phyloP scores from a whole-genome alignment of 2,888 invertebrate species.

The Chamaedrilus cognettii region DNA sequence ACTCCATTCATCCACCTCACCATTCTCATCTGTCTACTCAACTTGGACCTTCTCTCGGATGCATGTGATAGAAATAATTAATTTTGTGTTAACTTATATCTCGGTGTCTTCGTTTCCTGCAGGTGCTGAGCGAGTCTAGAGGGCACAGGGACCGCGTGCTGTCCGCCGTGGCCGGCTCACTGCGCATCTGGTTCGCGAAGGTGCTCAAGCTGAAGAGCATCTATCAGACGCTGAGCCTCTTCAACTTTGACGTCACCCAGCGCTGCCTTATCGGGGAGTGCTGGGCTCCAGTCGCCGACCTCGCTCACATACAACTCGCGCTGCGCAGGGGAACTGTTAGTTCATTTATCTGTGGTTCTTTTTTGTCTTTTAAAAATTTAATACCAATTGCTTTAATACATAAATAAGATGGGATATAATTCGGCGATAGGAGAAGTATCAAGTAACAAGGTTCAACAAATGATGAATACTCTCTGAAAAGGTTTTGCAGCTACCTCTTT shows the following conservation, averaged over 20 bases:
- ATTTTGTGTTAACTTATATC: neutral
- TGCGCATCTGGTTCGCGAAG: conserved; percentile 84
- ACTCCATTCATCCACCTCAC: no score
- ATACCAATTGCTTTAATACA: no score
- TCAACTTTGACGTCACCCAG: conserved; percentile 99
- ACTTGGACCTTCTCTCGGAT: no score
- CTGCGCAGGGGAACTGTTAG: conserved; percentile 87
- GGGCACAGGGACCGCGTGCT: conserved; percentile 97
- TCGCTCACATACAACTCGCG: conserved; percentile 94
- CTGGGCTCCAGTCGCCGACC: conserved; percentile 91
- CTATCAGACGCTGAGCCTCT: conserved; percentile 96
- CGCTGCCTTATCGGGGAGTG: conserved; percentile 99
- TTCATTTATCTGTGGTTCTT: no score
- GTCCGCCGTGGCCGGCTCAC: conserved; percentile 78
- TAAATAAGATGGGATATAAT: no score
- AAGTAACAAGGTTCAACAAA: no score
- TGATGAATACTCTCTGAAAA: no score
- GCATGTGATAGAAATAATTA: neutral
- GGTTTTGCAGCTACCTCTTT: no score
- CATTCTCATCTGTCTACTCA: no score
- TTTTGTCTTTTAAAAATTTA: no score
- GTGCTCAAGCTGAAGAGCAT: conserved; percentile 99
- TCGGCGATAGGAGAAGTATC: no score
- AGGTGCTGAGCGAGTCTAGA: conserved; percentile 56
- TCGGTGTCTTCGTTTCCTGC: neutral